These are phyloP conservation scores for Mystacornis crossleyi DNA, from an alignment of 2,113 vertebrate genomes.

Conservation along the genomic window DNA sequence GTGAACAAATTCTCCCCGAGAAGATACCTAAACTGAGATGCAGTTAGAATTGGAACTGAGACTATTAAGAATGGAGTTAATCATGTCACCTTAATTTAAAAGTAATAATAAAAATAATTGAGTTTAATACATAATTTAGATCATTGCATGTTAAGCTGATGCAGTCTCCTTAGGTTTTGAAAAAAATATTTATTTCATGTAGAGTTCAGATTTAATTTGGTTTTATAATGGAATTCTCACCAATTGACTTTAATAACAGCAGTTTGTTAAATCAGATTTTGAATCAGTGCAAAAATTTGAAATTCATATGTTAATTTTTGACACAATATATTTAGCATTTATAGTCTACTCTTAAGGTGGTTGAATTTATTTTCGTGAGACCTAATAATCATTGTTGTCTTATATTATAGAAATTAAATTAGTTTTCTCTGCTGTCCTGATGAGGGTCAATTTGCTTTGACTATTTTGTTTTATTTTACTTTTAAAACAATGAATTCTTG, in stretches of 20 bases:
- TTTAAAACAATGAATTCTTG: background rate
- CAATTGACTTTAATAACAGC: conserved; percentile 71
- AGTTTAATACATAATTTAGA: conserved; percentile 80
- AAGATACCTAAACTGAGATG: background rate
- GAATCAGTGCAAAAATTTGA: conserved; percentile 47
- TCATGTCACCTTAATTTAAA: conserved; percentile 73
- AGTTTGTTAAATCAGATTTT: conserved; percentile 71
- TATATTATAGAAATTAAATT: conserved; percentile 26
- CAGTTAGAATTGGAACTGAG: background rate
- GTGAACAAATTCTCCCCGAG: background rate
- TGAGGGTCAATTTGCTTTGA: background rate
- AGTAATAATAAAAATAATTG: conserved; percentile 79
- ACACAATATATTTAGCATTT: conserved; percentile 1
- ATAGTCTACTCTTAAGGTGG: background rate
- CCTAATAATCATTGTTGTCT: background rate
- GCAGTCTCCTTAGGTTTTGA: conserved; percentile 63
- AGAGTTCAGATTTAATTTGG: conserved; percentile 67
- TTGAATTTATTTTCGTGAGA: conserved; percentile 33
- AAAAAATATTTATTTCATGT: conserved; percentile 69
- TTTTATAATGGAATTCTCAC: conserved; percentile 65
- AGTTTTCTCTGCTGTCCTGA: background rate
- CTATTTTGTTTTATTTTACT: background rate
- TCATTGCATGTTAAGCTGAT: conserved; percentile 58
- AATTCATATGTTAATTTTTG: conserved; percentile 61
- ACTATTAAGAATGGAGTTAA: conserved; percentile 47